Evolutionary conservation across 1,140 invertebrate genomes (phyloP).

Genomic region (Parasteatoda tepidariorum): DNA sequence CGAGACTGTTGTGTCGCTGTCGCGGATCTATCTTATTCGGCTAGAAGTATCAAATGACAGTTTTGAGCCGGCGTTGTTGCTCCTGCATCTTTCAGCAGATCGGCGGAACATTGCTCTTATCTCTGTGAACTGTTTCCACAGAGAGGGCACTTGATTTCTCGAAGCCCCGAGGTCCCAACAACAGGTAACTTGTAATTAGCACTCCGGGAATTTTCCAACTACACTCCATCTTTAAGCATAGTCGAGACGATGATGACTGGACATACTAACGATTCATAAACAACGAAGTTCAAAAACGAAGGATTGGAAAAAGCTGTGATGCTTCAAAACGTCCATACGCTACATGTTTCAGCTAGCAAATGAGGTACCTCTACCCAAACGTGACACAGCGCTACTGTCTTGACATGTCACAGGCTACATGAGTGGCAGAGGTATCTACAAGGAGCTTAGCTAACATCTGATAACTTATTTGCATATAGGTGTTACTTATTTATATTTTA

Average conservation of each 20-base stretch:
- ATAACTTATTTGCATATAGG: not conserved
- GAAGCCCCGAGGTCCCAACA: not conserved
- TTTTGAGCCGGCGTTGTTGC: not conserved
- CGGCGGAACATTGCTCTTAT: not conserved
- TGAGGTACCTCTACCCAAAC: not conserved
- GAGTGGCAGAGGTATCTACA: not conserved
- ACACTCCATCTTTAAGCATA: not conserved
- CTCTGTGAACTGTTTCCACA: not conserved
- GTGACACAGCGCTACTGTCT: not conserved
- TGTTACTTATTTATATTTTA: not conserved
- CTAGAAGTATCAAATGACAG: not conserved
- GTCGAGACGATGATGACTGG: not conserved
- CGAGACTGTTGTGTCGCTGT: no score
- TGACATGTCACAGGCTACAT: not conserved
- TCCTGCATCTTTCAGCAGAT: not conserved
- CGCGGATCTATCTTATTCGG: no score
- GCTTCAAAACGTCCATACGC: no score
- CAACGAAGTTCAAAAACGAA: no score
- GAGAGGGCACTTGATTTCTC: not conserved
- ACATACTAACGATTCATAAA: not conserved
- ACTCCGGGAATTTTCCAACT: not conserved
- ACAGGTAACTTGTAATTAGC: not conserved
- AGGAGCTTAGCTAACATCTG: not conserved
- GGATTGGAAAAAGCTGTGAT: no score
- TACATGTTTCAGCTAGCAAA: not conserved